These are phyloP conservation scores for Leptocoma aspasia DNA, from an alignment of 2,113 vertebrate species.

Conservation along the genomic window DNA sequence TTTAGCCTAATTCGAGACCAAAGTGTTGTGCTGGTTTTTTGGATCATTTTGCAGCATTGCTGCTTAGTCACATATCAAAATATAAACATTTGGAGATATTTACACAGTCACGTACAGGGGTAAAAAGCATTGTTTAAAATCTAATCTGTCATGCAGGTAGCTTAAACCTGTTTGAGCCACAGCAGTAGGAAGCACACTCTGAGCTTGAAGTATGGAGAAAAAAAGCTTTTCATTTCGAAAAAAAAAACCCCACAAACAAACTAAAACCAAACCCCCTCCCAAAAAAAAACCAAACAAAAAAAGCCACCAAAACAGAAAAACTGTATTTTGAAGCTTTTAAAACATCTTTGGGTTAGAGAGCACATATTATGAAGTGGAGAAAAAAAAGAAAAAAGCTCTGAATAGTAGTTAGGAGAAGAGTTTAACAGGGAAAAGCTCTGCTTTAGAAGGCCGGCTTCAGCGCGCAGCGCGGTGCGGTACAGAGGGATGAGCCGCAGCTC, in stretches of 20 bases:
- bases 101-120: rapidly evolving
- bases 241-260: neutral
- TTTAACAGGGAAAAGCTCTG: too few relatives aligned
- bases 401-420: rapidly evolving
- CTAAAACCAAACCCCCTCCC: neutral
- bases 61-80: rapidly evolving
- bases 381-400: neutral
- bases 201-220: neutral
- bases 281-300: neutral
- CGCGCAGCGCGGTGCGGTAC: rapidly evolving
- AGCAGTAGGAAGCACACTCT: rapidly evolving
- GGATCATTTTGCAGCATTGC: neutral
- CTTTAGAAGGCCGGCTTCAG: neutral
- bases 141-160: neutral
- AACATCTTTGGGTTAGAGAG: neutral
- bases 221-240: neutral
- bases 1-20: neutral
- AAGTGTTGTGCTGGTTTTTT: neutral
- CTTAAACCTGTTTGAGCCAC: neutral
- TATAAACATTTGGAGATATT: neutral
- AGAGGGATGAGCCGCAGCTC: neutral
- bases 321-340: neutral
- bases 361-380: rapidly evolving
- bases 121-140: neutral
- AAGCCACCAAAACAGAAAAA: neutral